Conservation (phyloP, 2,113 vertebrate species). For the Callorhinus ursinus region DNA sequence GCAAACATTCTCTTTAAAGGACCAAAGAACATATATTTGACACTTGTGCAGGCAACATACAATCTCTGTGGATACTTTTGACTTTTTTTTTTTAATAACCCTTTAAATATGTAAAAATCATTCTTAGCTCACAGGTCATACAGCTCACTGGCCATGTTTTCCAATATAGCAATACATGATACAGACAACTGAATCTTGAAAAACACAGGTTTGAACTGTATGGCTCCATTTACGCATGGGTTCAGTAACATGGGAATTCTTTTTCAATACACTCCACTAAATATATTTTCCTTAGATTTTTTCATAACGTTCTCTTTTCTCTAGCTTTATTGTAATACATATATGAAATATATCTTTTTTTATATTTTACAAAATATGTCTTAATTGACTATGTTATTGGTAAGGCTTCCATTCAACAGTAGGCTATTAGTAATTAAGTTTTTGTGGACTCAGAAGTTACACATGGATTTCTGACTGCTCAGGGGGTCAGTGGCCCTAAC, state of each 20-base stretch:
- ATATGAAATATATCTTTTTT: background rate
- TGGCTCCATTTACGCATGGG: background rate
- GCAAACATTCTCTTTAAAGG: background rate
- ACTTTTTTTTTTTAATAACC: background rate
- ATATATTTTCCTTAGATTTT: background rate
- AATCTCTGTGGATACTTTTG: background rate
- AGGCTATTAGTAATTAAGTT: background rate
- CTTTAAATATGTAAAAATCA: slow-evolving; percentile 28
- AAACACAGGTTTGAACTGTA: background rate
- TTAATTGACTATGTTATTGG: background rate
- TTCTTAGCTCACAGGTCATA: slow-evolving; percentile 12
- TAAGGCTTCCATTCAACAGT: background rate
- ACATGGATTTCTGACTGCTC: background rate
- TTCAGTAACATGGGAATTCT: background rate
- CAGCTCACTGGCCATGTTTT: background rate
- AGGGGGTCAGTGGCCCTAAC: background rate
- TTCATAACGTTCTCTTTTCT: background rate
- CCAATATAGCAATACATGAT: background rate
- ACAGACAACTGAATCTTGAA: background rate
- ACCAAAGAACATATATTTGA: background rate
- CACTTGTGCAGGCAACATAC: background rate
- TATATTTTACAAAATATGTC: background rate
- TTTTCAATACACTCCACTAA: background rate
- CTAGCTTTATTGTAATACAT: background rate
- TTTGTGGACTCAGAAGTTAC: background rate